These are phyloP conservation scores for Aldabrachelys gigantea DNA, from an alignment of 2,113 vertebrate genomes.

Conservation along the genomic window DNA sequence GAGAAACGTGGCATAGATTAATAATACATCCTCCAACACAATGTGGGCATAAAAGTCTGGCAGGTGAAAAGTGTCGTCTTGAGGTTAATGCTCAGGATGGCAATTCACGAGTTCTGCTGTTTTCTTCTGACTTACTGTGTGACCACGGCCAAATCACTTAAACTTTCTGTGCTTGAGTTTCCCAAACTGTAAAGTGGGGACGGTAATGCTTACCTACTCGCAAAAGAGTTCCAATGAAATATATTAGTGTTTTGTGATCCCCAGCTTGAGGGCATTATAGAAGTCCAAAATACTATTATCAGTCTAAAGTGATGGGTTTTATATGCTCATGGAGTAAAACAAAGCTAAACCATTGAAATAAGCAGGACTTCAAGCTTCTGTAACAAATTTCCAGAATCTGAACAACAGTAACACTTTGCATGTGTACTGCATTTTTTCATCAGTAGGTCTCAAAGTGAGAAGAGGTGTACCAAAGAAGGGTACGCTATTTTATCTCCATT, in stretches of 20 bases:
- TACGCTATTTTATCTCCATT: background rate
- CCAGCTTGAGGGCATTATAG: background rate
- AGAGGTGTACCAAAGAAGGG: background rate
- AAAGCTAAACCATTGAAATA: background rate
- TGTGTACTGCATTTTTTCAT: background rate
- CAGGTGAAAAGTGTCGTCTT: background rate
- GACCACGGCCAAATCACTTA: rapidly evolving
- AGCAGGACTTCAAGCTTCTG: background rate
- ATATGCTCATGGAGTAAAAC: rapidly evolving
- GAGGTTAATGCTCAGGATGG: background rate
- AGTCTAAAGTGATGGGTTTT: background rate
- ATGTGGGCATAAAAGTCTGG: background rate
- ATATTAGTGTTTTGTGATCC: background rate
- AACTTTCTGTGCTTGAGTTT: background rate
- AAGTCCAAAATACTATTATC: background rate
- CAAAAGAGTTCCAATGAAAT: background rate
- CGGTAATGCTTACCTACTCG: background rate
- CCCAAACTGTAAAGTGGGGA: background rate
- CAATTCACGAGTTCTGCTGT: background rate
- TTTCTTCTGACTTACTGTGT: background rate
- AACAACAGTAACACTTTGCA: background rate
- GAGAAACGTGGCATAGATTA: background rate
- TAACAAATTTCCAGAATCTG: background rate
- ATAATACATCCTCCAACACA: rapidly evolving
- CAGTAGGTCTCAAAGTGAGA: background rate